Evolutionary conservation across 2,888 invertebrate species (phyloP).

Genomic region (Corbicula japonica): DNA sequence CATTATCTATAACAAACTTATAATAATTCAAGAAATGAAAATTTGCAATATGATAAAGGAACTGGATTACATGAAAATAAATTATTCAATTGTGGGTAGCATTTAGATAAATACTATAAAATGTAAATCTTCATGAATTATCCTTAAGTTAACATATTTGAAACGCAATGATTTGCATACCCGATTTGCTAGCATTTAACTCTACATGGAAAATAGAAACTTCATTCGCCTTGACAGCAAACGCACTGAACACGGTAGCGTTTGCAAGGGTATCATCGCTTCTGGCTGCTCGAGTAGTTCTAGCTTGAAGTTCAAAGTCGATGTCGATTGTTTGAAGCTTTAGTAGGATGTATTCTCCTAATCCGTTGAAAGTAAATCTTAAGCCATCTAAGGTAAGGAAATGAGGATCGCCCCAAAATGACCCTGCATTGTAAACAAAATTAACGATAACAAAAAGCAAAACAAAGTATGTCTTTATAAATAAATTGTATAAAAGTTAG

Average conservation of each 20-base stretch:
- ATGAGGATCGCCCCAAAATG: slow-evolving; percentile 18
- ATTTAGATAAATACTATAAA: neutral
- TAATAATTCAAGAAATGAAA: neutral
- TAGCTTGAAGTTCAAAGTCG: slow-evolving; percentile 24
- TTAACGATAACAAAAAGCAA: no score
- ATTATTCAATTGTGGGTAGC: no score
- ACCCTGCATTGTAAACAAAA: neutral
- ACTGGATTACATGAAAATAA: neutral
- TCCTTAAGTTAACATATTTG: neutral
- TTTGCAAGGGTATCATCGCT: slow-evolving; percentile 6
- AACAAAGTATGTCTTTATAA: no score
- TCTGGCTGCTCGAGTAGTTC: slow-evolving; percentile 9
- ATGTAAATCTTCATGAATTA: neutral
- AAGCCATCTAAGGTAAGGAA: slow-evolving; percentile 1
- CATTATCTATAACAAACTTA: neutral
- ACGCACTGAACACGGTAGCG: slow-evolving; percentile 22
- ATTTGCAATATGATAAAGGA: neutral
- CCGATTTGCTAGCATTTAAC: slow-evolving; percentile 19
- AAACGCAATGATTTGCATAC: neutral
- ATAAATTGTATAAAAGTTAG: no score
- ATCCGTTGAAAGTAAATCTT: slow-evolving; percentile 3
- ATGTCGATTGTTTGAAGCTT: neutral
- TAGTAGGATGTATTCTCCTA: slow-evolving; percentile 5
- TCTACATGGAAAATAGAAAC: slow-evolving; percentile 23
- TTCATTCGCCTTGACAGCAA: slow-evolving; percentile 22